Evolutionary conservation across 2,888 invertebrate genomes (phyloP).

Genomic region (Bimastos eiseni): DNA sequence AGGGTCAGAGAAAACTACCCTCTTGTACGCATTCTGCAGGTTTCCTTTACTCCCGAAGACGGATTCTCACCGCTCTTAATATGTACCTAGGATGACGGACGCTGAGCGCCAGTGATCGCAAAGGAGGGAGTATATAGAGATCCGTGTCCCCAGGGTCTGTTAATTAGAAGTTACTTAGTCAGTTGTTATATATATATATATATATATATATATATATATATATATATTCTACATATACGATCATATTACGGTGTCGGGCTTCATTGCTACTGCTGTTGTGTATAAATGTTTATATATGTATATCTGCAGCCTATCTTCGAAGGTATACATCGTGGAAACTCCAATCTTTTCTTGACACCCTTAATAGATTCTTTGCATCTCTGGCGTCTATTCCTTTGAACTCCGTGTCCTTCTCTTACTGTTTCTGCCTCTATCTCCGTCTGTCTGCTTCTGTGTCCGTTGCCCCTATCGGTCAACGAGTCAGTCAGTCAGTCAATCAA

Average conservation of each 20-base stretch:
- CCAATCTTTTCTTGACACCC: background rate
- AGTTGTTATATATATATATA: background rate
- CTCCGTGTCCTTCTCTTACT: background rate
- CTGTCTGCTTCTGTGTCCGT: background rate
- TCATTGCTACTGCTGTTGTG: too few species aligned
- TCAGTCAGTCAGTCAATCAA: background rate
- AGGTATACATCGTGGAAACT: background rate
- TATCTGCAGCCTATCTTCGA: too few species aligned
- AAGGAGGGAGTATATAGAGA: background rate
- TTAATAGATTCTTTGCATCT: background rate
- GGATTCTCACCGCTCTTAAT: background rate
- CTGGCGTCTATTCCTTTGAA: background rate
- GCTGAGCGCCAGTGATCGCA: background rate
- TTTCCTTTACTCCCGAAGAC: background rate
- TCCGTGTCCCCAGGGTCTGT: background rate
- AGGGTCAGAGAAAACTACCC: background rate
- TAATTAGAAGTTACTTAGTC: slow-evolving; percentile 6
- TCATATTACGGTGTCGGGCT: too few species aligned
- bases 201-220: background rate
- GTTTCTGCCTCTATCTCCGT: background rate
- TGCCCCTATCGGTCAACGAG: background rate
- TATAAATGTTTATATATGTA: background rate
- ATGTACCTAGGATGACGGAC: background rate
- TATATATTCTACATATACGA: too few species aligned
- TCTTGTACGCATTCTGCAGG: background rate